A percentile compares a stretch with the other conserved stretches of the same genome.
These are phyloP conservation scores for Eulacestoma nigropectus DNA, from an alignment of 2,113 vertebrate species.

Conservation along the genomic window DNA sequence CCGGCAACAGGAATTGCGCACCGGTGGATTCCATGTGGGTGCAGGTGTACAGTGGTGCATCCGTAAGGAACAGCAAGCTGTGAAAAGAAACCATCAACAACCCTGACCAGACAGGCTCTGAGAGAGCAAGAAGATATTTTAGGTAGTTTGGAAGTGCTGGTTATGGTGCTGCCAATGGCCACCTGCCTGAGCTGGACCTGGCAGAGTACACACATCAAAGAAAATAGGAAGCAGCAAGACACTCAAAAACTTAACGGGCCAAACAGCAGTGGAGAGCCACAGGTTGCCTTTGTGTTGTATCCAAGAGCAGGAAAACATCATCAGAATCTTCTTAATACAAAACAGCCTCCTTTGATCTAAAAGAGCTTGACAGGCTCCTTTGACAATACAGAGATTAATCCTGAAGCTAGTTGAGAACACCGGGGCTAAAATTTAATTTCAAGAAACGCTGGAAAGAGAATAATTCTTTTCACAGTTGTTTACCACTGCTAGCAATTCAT, in stretches of 20 bases:
- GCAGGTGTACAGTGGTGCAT: neutral
- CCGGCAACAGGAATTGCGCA: neutral
- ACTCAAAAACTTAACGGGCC: fast-evolving
- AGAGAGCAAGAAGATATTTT: neutral
- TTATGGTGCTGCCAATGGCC: neutral
- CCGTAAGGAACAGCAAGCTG: neutral
- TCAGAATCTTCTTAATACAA: neutral
- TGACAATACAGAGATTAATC: neutral
- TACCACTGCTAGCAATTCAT: neutral
- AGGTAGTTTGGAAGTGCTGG: neutral
- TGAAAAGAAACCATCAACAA: neutral
- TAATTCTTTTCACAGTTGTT: neutral
- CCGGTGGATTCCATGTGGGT: neutral
- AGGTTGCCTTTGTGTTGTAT: neutral
- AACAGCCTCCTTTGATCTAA: neutral
- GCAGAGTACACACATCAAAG: neutral
- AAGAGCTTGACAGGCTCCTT: neutral
- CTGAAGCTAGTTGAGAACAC: neutral
- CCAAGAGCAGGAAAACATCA: neutral
- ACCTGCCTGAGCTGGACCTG: neutral
- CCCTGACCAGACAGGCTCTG: neutral
- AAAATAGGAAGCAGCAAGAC: neutral
- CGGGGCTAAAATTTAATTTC: neutral
- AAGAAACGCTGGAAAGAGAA: neutral
- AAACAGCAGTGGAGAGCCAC: neutral